These are phyloP conservation scores for Drosophila maculinotata DNA, from an alignment of 2,888 invertebrate genomes.

Conservation along the genomic window DNA sequence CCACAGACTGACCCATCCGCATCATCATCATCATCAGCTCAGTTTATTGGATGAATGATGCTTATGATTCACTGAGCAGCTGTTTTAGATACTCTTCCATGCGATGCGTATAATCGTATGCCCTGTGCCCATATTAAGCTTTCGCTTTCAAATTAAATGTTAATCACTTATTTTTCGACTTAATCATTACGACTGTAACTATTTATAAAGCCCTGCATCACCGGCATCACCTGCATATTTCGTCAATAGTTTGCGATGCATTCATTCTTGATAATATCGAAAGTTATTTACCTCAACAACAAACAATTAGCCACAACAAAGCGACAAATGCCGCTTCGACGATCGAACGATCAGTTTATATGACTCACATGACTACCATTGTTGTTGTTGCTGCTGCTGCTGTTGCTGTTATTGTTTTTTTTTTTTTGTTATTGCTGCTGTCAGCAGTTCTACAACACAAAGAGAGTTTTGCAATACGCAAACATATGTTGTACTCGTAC, in stretches of 20 bases:
- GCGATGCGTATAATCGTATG: constrained; percentile 11
- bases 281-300: constrained; percentile 35
- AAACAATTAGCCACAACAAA: constrained; percentile 40
- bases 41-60: constrained; percentile 26
- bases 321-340: constrained; percentile 42
- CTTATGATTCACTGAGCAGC: constrained; percentile 51
- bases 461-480: constrained; percentile 64
- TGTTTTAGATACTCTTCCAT: constrained; percentile 34
- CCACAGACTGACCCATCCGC: constrained; percentile 28
- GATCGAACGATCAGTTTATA: constrained; percentile 57
- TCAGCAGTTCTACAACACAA: constrained; percentile 61
- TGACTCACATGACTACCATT: constrained; percentile 51
- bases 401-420: constrained; percentile 26
- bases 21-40: constrained; percentile 8
- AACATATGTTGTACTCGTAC: constrained; percentile 38
- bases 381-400: constrained; percentile 28
- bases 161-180: constrained; percentile 7
- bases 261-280: constrained; percentile 54
- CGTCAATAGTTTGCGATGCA: constrained; percentile 20
- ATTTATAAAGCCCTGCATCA: constrained; percentile 63
- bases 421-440: constrained; percentile 36
- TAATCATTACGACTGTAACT: constrained; percentile 18
- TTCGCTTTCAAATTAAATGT: constrained; percentile 26
- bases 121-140: constrained; percentile 11
- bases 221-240: constrained; percentile 42